Base-by-base conservation (phyloP, 2,888 invertebrate species). In the Aphodius sticticus region DNA sequence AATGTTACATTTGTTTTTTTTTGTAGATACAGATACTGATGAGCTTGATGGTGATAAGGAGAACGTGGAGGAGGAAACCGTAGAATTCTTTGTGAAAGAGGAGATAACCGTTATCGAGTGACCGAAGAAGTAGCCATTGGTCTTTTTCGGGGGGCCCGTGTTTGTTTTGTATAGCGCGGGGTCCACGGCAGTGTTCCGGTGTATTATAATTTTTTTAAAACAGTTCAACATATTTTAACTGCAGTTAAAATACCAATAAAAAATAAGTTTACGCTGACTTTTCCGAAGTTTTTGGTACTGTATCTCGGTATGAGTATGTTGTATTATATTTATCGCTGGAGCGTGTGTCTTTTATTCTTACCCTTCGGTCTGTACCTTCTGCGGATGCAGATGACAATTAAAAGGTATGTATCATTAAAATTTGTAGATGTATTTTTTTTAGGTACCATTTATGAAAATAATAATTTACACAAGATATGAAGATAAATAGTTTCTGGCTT, bases 41-140 rank as follows among this genome's bases (percentile, higher is more conserved):
- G 95, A 95, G 88, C 90, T 97, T 85, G 96, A 96, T 88, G 95
- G 95, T 77, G 96, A 97, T 87, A 92, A 93, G 77, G 93, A 93
- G 86, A 97, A 97, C 89, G 94, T 97, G 86, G 97, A 97, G 89
- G 98, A 98, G 88, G 98, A 99, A 92, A 92, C 95, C 87, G 95
- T 99, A 87, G 98, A 99, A 94, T 98, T 98, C 95, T 96, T 99
- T 92, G 94, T 98, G 89, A 98, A 98, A 92, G 97, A 98, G 92
- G 98, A 98, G 93, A 93, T 93, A 87, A 95, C 94, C 16, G 90
- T 93, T 85, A 91, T 96, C 88, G 96, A 96, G 92, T 96, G 82
- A 80, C 53, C 9, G 53, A 53, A 53, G 53, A 53, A 7, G 53
- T 53, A 53, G 53, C 53, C 53, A 12, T 53, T 53, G 53, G 53